A percentile compares a stretch with the other conserved stretches of the same genome.
Evolutionary conservation across 2,888 invertebrate genomes (phyloP).

Genomic region (Noctua janthina): DNA sequence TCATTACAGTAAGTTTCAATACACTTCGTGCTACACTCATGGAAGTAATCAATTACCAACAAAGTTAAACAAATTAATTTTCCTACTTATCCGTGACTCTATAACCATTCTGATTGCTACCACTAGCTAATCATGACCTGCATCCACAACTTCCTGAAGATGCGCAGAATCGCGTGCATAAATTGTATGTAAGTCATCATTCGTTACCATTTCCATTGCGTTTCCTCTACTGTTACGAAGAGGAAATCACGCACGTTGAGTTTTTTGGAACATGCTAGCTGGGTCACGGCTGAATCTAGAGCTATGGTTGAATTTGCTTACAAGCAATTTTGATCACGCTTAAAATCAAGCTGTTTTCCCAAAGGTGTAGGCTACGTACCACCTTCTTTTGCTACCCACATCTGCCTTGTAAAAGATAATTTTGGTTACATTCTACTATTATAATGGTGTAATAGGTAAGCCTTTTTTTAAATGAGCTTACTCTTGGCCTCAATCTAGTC

Average conservation of each 20-base stretch:
- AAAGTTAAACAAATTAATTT: constrained; percentile 22
- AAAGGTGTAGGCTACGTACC: too few relatives aligned
- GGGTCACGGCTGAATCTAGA: constrained; percentile 15
- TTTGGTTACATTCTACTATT: too few relatives aligned
- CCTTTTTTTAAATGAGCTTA: too few relatives aligned
- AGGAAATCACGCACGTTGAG: constrained; percentile 62
- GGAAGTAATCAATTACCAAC: constrained; percentile 15
- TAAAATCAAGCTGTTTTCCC: not conserved
- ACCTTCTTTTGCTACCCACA: too few relatives aligned
- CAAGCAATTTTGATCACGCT: not conserved
- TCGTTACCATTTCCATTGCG: constrained; percentile 42
- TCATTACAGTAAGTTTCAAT: not conserved
- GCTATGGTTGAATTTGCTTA: not conserved
- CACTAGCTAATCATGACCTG: constrained; percentile 39
- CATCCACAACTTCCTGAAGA: constrained; percentile 44
- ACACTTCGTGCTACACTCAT: constrained; percentile 6
- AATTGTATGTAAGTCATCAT: constrained; percentile 45
- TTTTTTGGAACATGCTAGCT: constrained; percentile 18
- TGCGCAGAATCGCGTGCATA: constrained; percentile 53
- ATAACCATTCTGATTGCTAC: constrained; percentile 11
- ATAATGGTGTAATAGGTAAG: too few relatives aligned
- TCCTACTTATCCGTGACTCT: constrained; percentile 21
- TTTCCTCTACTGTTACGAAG: constrained; percentile 46
- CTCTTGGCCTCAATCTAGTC: too few relatives aligned
- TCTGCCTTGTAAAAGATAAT: too few relatives aligned